Percentiles rank a stretch among this genome's conserved stretches.
These are phyloP conservation scores for Aphodius sticticus DNA, from an alignment of 2,888 invertebrate genomes.

Conservation along the genomic window DNA sequence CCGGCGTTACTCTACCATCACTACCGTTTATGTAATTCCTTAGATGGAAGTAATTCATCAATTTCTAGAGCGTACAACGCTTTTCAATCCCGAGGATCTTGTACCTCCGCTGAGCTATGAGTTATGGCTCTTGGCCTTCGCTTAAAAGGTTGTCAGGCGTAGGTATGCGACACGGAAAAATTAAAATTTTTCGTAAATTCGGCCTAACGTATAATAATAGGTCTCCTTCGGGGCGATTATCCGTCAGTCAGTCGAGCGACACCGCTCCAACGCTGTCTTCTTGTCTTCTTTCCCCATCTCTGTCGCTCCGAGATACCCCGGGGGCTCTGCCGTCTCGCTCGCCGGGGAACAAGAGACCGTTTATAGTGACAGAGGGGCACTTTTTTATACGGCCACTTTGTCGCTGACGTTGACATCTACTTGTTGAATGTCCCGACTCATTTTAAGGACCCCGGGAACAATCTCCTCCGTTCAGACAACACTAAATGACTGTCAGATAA, in stretches of 20 bases:
- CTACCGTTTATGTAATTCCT: background rate
- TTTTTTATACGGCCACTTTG: slow-evolving; percentile 61
- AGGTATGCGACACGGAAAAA: no score
- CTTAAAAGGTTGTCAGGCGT: no score
- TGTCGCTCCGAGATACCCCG: background rate
- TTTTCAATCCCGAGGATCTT: no score
- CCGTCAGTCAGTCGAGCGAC: background rate
- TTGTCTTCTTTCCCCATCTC: background rate
- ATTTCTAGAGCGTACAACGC: no score
- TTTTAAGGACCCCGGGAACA: slow-evolving; percentile 51
- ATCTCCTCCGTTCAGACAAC: slow-evolving; percentile 37
- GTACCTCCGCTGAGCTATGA: no score
- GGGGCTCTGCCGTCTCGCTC: slow-evolving; percentile 8
- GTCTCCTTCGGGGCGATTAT: background rate
- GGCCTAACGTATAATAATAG: no score
- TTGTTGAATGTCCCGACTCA: slow-evolving; percentile 50
- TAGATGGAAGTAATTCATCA: no score
- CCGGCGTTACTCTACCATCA: background rate
- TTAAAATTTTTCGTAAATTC: no score
- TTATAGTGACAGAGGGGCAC: slow-evolving; percentile 59
- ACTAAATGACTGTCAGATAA: slow-evolving; percentile 37
- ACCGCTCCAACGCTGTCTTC: background rate
- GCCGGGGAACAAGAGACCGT: slow-evolving; percentile 47
- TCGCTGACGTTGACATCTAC: slow-evolving; percentile 59
- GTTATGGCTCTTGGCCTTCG: no score